Conservation (phyloP, 2,888 invertebrate species). For the Malthinus flaveolus region DNA sequence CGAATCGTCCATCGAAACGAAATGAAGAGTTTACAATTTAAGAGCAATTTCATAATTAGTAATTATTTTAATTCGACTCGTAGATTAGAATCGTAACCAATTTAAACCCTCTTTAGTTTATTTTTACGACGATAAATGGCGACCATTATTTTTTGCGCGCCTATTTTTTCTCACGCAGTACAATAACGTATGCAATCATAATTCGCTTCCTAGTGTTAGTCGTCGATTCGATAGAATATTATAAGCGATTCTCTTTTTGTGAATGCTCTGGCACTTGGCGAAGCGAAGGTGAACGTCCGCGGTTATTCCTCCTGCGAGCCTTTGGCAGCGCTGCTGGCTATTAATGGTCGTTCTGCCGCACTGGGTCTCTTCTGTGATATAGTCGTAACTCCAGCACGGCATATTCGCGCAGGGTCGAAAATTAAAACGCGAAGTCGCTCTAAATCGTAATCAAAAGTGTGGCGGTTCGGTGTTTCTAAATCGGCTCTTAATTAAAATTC, state of each 20-base stretch:
- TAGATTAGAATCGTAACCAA: too few relatives aligned
- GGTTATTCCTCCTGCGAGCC: constrained; percentile 51
- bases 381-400: constrained; percentile 10
- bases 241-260: constrained; percentile 45
- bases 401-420: constrained; percentile 8
- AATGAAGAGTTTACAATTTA: too few relatives aligned
- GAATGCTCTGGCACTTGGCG: constrained; percentile 46
- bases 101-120: too few relatives aligned
- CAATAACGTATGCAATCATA: constrained; percentile 49
- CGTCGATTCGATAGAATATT: constrained; percentile 44
- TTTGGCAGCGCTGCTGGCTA: constrained; percentile 43
- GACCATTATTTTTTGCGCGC: not conserved
- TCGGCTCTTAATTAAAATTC: too few relatives aligned
- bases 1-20: too few relatives aligned
- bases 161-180: constrained; percentile 47
- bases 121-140: too few relatives aligned
- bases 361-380: constrained; percentile 27
- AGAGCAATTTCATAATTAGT: too few relatives aligned
- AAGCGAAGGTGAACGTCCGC: constrained; percentile 51
- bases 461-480: too few relatives aligned
- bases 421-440: not conserved
- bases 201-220: constrained; percentile 50
- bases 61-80: too few relatives aligned
- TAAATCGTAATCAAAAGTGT: too few relatives aligned
- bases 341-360: constrained; percentile 35